phyloP scores from a whole-genome alignment of 2,113 vertebrate species.

The Toxotes chatareus region DNA sequence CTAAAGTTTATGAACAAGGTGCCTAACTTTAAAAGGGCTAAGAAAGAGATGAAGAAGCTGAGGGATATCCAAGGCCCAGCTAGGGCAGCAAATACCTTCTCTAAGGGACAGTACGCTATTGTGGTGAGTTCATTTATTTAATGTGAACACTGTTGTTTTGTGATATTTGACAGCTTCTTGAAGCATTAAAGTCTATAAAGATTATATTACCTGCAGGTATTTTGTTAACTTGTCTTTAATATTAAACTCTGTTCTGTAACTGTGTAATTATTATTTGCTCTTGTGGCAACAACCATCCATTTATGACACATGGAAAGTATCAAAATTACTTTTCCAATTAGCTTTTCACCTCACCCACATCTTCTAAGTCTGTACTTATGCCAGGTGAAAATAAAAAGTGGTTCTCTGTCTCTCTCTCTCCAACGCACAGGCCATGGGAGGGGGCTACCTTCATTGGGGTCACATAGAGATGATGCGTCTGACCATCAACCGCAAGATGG shows the following conservation, averaged over 20 bases:
- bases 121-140: constrained; percentile 84
- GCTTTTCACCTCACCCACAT: neutral
- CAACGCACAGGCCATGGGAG: constrained; percentile 88
- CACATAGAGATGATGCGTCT: constrained; percentile 98
- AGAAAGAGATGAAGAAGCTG: constrained; percentile 87
- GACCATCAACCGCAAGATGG: constrained; percentile 90
- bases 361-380: neutral
- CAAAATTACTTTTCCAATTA: neutral
- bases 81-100: constrained; percentile 82
- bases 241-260: neutral
- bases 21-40: constrained; percentile 88
- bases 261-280: neutral
- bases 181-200: neutral
- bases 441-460: constrained; percentile 94
- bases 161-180: neutral
- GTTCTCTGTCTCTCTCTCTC: neutral
- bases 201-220: neutral
- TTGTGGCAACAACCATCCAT: neutral
- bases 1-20: constrained; percentile 91
- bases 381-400: neutral
- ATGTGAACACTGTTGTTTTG: neutral
- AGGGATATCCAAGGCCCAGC: constrained; percentile 91
- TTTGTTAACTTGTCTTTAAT: neutral
- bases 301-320: neutral
- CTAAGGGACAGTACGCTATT: constrained; percentile 89